Base-by-base conservation (phyloP, 2,888 invertebrate species). In the Hypomecis atomaria region DNA sequence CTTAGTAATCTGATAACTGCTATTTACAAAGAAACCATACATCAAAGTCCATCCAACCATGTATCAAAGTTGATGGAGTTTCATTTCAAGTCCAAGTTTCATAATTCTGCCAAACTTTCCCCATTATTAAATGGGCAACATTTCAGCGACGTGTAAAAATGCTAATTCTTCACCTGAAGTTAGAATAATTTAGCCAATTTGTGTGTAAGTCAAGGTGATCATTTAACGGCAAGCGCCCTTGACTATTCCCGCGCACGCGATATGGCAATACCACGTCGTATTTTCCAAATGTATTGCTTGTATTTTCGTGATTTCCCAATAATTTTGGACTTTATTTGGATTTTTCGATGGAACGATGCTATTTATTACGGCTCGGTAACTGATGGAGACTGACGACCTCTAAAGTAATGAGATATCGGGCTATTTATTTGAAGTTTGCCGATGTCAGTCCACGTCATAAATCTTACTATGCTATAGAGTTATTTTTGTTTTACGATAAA, bases 201-300 rank as follows among this genome's bases (percentile, higher is more conserved):
- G 70, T 70, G 72, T 70, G 65, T 69, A 61, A 60, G 68, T 75
- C 79, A 80, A 80, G 78, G 78, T 77, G 69, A 71, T 59, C 63
- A 47, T 43, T 54, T 55, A 66, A 47, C 47, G 62, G 67, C 60
- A 37, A 59, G 43, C 65, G 73, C 67, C 77, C 78, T 78, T 76
- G 77, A 73, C 60, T 62, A 38, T 47, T 55, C 23, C 10, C 6
- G 11, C 6, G 47, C 79, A 80, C 80, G 80, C 79, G 70, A 80
- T 75, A 59, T 66, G 72, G 65, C 68, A 72, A 76, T 79, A 62
- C 45, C 57, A 50, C 55, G 66, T 66, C 70, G 60, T 59, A 58
- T 67, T 69, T 59, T 67, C 69, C 54, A 66, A 66, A 73, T 71
- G 72, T 71, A 72, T 71, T 70, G 69, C 69, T 48, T 62, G 61